A percentile compares a stretch with the other conserved stretches of the same genome.
Evolutionary conservation across 2,113 vertebrate genomes (phyloP).

Genomic region (Coracopsis vasa): DNA sequence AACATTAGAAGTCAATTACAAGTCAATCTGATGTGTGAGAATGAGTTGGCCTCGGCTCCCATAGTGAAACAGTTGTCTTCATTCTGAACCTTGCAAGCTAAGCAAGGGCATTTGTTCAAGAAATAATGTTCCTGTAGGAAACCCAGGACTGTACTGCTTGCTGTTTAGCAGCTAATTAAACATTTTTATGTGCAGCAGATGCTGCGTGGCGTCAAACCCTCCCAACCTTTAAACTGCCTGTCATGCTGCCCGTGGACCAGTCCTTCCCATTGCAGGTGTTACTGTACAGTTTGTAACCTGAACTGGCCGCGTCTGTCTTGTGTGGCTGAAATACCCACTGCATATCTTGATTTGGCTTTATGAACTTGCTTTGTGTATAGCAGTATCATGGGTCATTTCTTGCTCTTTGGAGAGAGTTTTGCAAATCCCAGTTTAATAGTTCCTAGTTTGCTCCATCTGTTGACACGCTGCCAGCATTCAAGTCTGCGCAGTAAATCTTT

Average conservation of each 20-base stretch:
- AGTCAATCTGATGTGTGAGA: background rate
- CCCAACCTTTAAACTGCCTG: background rate
- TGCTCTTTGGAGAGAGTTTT: background rate
- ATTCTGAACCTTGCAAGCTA: background rate
- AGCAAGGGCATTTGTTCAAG: background rate
- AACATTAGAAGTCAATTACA: background rate
- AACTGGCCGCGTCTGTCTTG: background rate
- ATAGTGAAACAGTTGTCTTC: background rate
- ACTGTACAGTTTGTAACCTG: background rate
- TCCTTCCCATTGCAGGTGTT: background rate
- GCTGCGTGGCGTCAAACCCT: background rate
- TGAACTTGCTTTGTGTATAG: slow-evolving; percentile 4
- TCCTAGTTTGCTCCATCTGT: slow-evolving; percentile 26
- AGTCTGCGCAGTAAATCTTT: background rate
- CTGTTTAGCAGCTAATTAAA: slow-evolving; percentile 12
- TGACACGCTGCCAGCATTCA: background rate
- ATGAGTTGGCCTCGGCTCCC: background rate
- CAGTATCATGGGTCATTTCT: background rate
- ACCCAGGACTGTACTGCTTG: background rate
- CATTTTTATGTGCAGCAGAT: slow-evolving; percentile 26
- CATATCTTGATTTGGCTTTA: background rate
- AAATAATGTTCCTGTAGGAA: background rate
- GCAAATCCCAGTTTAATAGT: background rate
- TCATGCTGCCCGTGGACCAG: background rate
- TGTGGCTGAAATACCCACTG: background rate